phyloP scores from a whole-genome alignment of 2,888 invertebrate genomes.

The Augiades crinisus region DNA sequence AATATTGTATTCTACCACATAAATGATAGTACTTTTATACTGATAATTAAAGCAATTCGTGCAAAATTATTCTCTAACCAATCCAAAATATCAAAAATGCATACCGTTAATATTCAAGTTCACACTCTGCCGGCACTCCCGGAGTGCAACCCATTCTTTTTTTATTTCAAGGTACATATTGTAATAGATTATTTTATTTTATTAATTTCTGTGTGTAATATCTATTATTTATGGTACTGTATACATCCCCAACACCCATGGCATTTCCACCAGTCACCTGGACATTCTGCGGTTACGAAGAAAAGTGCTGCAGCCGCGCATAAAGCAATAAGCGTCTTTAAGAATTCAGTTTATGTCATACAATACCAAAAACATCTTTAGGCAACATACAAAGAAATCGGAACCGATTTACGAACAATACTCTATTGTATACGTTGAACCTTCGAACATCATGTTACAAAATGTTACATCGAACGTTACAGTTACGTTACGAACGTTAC shows the following conservation, averaged over 20 bases:
- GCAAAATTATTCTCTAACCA: too few species aligned
- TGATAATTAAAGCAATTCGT: too few species aligned
- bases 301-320: neutral
- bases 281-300: neutral
- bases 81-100: too few species aligned
- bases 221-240: too few species aligned
- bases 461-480: neutral
- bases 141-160: too few species aligned
- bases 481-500: neutral
- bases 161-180: too few species aligned
- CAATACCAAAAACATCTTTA: neutral
- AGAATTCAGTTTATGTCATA: neutral
- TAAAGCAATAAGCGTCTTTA: neutral
- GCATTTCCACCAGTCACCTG: neutral
- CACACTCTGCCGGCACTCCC: too few species aligned
- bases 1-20: too few species aligned
- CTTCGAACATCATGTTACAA: neutral
- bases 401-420: neutral
- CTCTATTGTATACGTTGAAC: too few species aligned
- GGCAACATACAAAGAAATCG: neutral
- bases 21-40: neutral
- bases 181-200: too few species aligned
- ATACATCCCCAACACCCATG: neutral
- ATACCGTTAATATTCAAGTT: too few species aligned
- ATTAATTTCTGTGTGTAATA: too few species aligned